phyloP scores from a whole-genome alignment of 2,888 invertebrate genomes.

The Endotricha flammealis region DNA sequence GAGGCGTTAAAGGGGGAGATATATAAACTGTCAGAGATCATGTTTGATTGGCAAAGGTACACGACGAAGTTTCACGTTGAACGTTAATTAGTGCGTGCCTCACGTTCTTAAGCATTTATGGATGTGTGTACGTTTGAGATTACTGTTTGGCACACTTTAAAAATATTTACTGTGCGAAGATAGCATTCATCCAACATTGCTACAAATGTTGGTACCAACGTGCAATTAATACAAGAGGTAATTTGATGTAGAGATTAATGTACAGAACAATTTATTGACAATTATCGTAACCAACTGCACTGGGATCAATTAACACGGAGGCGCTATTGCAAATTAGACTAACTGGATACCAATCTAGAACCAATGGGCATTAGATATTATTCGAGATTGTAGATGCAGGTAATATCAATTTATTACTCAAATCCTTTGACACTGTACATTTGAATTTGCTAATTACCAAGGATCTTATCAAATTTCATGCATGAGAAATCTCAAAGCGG shows the following conservation, averaged over 20 bases:
- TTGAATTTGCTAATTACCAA: no score
- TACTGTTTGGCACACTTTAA: constrained; percentile 39
- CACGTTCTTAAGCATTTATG: constrained; percentile 61
- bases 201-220: constrained; percentile 37
- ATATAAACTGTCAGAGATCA: constrained; percentile 49
- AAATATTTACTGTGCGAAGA: constrained; percentile 25
- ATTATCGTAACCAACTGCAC: constrained; percentile 66
- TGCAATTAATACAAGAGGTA: constrained; percentile 48
- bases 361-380: constrained; percentile 50
- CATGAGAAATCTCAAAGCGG: no score
- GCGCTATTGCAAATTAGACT: constrained; percentile 70
- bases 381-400: constrained; percentile 45
- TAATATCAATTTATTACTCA: constrained; percentile 17
- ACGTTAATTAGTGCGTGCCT: constrained; percentile 75
- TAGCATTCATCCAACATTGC: constrained; percentile 7
- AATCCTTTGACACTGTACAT: no score
- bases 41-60: constrained; percentile 47
- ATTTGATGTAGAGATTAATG: constrained; percentile 71
- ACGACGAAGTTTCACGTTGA: constrained; percentile 70
- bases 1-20: constrained; percentile 42
- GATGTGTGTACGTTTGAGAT: constrained; percentile 49
- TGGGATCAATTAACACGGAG: constrained; percentile 73
- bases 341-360: constrained; percentile 50
- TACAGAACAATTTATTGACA: constrained; percentile 72
- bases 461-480: no score